Base-by-base conservation (phyloP, 2,797 vertebrate genomes). In the Myotis planiceps region DNA sequence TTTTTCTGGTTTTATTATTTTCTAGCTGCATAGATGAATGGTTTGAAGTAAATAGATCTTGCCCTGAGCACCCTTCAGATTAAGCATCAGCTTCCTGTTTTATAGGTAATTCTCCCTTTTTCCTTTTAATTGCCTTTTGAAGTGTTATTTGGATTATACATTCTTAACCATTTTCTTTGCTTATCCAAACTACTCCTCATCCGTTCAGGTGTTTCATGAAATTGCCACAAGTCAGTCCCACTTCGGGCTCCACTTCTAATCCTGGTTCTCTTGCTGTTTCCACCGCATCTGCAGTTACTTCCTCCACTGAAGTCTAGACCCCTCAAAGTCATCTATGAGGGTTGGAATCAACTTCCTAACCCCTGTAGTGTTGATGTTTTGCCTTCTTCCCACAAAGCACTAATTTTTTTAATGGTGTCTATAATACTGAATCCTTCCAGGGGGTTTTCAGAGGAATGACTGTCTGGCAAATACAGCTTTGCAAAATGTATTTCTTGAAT, bases 41-140 rank as follows among this genome's bases (percentile, higher is more conserved):
- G 99, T 99, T 99, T 98, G 99, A 99, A 98, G 99, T 99, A 97
- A 99, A 99, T 98, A 98, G 99, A 98, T 99, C 99, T 78, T 99
- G 99, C 98, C 99, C 99, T 78, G 99, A 99, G 97, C 99, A 99
- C 98, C 99, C 99, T 85, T 99, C 99, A 95, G 99, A 99, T 98
- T 99, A 99, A 99, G 98, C 69, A 95, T 96, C 93, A 97, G 81
- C 95, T 94, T 98, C 96, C 96, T 98, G 92, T 92, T 98, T 98
- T 98, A 98, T 99, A 99, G 99, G 99, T 99, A 98, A 98, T 75
- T 80, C 14, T 51, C 83, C 79, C 1, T 92, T 96, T 95, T 96
- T 78, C 80, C 0, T 87, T 88, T 89, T 53, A 78, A 81, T 6
- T 96, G 58, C 53, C 66, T 94, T 92, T 75, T 51, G 79, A 79